phyloP scores from a whole-genome alignment of 2,113 vertebrate species.

The Tricholaema leucomelas region DNA sequence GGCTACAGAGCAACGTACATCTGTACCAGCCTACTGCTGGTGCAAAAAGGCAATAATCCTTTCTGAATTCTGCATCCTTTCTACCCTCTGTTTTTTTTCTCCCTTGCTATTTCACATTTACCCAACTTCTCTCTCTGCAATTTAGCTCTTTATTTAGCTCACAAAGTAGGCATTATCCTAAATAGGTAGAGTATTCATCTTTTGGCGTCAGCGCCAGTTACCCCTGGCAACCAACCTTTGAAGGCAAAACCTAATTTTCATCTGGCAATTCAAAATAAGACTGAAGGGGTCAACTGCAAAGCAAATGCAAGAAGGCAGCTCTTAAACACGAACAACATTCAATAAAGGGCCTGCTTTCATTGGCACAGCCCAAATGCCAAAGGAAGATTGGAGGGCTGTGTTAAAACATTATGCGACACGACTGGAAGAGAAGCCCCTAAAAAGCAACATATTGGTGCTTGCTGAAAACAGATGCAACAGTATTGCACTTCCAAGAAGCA shows the following conservation, averaged over 20 bases:
- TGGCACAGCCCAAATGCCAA: conserved; percentile 19
- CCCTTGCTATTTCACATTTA: conserved; percentile 72
- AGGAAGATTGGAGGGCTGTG: neutral
- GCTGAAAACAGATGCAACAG: neutral
- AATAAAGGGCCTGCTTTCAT: conserved; percentile 49
- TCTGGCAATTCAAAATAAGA: conserved; percentile 69
- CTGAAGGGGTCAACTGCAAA: conserved; percentile 72
- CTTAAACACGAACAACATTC: conserved; percentile 46
- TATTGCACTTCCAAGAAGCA: neutral
- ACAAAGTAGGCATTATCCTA: conserved; percentile 80
- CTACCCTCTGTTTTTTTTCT: conserved; percentile 48
- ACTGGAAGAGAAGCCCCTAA: neutral
- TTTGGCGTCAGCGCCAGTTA: conserved; percentile 74
- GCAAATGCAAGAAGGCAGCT: conserved; percentile 41
- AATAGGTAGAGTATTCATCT: conserved; percentile 78
- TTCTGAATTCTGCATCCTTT: conserved; percentile 28
- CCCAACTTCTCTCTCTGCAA: conserved; percentile 70
- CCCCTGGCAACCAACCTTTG: conserved; percentile 78
- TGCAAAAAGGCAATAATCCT: conserved; percentile 12
- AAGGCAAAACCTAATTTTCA: conserved; percentile 76
- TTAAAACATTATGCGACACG: neutral
- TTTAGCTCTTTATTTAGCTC: conserved; percentile 82
- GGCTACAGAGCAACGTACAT: neutral
- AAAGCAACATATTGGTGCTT: neutral
- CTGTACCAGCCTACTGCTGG: neutral